These are phyloP conservation scores for Melinaea marsaeus DNA, from an alignment of 2,888 invertebrate species.

Conservation along the genomic window DNA sequence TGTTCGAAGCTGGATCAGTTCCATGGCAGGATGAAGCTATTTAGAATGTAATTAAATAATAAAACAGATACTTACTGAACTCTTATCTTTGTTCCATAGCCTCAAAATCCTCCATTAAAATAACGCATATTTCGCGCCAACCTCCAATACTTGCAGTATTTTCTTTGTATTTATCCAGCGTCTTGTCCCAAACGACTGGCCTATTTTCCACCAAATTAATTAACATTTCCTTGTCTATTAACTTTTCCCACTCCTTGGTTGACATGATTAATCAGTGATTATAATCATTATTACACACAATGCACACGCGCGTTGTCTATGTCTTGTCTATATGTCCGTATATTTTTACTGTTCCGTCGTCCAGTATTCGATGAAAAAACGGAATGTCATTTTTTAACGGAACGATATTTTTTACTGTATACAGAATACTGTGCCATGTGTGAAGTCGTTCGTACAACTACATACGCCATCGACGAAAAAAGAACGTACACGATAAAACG, in stretches of 20 bases:
- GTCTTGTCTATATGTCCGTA: conserved; percentile 29
- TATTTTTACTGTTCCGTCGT: conserved; percentile 31
- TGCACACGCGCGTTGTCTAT: conserved; percentile 7
- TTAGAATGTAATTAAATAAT: too few species aligned
- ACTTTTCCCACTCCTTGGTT: conserved; percentile 9
- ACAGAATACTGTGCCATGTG: too few species aligned
- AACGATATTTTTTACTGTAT: too few species aligned
- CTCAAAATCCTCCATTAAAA: conserved; percentile 25
- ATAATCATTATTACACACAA: background rate
- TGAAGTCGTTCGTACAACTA: too few species aligned
- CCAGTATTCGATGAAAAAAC: conserved; percentile 34
- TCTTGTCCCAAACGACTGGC: conserved; percentile 38
- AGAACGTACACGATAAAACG: too few species aligned
- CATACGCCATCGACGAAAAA: too few species aligned
- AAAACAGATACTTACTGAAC: too few species aligned
- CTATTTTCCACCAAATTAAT: conserved; percentile 37
- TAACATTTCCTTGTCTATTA: conserved; percentile 36
- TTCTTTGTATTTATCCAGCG: conserved; percentile 36
- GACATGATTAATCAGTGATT: conserved; percentile 6
- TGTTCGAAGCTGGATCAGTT: conserved; percentile 33
- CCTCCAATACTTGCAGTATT: conserved; percentile 33
- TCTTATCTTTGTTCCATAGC: too few species aligned
- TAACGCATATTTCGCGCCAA: conserved; percentile 34
- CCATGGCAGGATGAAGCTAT: conserved; percentile 33
- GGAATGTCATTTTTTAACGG: conserved; percentile 31